phyloP scores from a whole-genome alignment of 2,888 invertebrate genomes.

The Sylvicola fuscatus region DNA sequence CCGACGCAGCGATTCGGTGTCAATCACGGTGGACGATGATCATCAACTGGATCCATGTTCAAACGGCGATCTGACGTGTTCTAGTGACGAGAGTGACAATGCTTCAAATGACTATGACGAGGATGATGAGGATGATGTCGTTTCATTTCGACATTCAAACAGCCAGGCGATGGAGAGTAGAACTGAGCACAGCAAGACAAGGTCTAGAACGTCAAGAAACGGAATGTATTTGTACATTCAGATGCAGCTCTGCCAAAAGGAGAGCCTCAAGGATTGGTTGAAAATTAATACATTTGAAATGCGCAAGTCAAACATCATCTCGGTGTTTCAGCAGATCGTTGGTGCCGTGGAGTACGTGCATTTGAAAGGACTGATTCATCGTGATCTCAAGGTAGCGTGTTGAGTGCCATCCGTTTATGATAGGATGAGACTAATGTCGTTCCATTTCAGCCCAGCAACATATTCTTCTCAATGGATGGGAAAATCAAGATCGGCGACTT shows the following conservation, averaged over 20 bases:
- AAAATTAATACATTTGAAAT: constrained; percentile 29
- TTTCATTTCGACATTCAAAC: too few species aligned
- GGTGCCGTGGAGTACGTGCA: constrained; percentile 94
- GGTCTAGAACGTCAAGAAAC: constrained; percentile 7
- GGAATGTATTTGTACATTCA: constrained; percentile 82
- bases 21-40: not conserved
- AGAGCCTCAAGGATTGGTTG: constrained; percentile 86
- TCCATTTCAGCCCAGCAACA: constrained; percentile 54
- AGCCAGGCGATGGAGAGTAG: too few species aligned
- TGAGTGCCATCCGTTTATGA: not conserved
- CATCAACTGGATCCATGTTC: too few species aligned
- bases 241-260: constrained; percentile 85
- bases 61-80: too few species aligned
- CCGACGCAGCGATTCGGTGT: too few species aligned
- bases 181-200: too few species aligned
- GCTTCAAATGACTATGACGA: too few species aligned
- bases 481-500: constrained; percentile 94
- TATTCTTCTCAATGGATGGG: constrained; percentile 82
- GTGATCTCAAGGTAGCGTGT: constrained; percentile 90
- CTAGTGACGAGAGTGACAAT: too few species aligned
- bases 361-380: constrained; percentile 75
- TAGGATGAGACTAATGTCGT: not conserved
- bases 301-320: constrained; percentile 32
- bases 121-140: too few species aligned
- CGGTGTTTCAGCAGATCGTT: constrained; percentile 76